phyloP scores from a whole-genome alignment of 2,888 invertebrate species.

The Synanthedon myopaeformis region DNA sequence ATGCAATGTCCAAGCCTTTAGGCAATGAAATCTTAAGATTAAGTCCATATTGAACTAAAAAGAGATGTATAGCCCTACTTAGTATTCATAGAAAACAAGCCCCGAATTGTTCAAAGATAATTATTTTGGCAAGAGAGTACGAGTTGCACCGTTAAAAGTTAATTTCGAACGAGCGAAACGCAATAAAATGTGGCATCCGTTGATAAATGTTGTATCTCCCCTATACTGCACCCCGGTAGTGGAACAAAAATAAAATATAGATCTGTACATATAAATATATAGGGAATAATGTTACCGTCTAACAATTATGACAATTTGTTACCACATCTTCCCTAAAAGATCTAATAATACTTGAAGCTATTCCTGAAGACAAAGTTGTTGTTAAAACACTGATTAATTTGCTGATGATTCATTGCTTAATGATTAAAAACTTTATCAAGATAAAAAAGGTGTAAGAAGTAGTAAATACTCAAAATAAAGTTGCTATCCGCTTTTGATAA shows the following conservation, averaged over 20 bases:
- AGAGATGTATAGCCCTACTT: conserved; percentile 2
- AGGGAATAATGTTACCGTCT: neutral
- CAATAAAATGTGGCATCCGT: conserved; percentile 25
- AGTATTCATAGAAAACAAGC: conserved; percentile 8
- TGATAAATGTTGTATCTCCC: conserved; percentile 22
- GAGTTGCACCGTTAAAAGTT: conserved; percentile 20
- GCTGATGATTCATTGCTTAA: too few species aligned
- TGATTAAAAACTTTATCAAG: too few species aligned
- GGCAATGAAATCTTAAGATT: neutral
- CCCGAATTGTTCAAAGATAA: conserved; percentile 14
- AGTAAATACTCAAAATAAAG: too few species aligned
- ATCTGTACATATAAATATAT: neutral
- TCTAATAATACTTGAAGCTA: too few species aligned
- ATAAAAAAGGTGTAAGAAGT: too few species aligned
- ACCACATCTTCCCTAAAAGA: too few species aligned
- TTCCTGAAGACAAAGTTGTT: too few species aligned
- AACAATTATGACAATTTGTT: too few species aligned
- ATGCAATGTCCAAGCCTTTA: too few species aligned
- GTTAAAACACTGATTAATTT: too few species aligned
- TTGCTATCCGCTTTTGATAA: too few species aligned
- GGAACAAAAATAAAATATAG: neutral
- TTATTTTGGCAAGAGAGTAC: conserved; percentile 26
- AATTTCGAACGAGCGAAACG: conserved; percentile 11
- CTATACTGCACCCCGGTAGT: neutral
- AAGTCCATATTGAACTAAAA: neutral